A percentile compares a stretch with the other conserved stretches of the same genome.
phyloP scores from a whole-genome alignment of 2,888 invertebrate species.

The Linnaemya vulpina region DNA sequence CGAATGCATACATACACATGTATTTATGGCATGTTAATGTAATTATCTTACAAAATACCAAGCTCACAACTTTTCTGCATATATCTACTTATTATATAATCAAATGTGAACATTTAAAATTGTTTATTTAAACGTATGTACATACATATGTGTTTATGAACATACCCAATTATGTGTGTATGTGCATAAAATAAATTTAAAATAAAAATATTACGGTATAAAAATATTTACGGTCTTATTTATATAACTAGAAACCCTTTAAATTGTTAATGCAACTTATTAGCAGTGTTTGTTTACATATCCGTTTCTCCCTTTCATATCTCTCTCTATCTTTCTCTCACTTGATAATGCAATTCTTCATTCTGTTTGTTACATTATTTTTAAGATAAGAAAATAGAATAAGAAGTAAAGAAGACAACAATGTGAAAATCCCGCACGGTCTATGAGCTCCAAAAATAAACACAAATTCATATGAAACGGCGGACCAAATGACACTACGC shows the following conservation, averaged over 20 bases:
- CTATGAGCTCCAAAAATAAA: slow-evolving; percentile 72
- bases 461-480: slow-evolving; percentile 53
- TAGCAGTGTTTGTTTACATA: slow-evolving; percentile 47
- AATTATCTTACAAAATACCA: too few species aligned
- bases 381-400: slow-evolving; percentile 32
- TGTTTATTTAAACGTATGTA: too few species aligned
- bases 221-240: neutral
- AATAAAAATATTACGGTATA: too few species aligned
- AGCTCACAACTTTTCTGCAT: too few species aligned
- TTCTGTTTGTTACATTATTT: slow-evolving; percentile 30
- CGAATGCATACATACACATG: too few species aligned
- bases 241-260: neutral
- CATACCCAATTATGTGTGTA: neutral
- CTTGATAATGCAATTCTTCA: slow-evolving; percentile 1
- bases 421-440: slow-evolving; percentile 61
- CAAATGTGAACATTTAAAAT: neutral
- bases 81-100: neutral
- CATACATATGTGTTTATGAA: neutral
- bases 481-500: slow-evolving; percentile 24
- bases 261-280: slow-evolving; percentile 14
- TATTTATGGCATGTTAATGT: too few species aligned
- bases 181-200: too few species aligned
- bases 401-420: slow-evolving; percentile 47
- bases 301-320: neutral
- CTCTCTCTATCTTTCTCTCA: neutral